Evolutionary conservation across 2,888 invertebrate species (phyloP).

Genomic region (Trachelus iudaicus): DNA sequence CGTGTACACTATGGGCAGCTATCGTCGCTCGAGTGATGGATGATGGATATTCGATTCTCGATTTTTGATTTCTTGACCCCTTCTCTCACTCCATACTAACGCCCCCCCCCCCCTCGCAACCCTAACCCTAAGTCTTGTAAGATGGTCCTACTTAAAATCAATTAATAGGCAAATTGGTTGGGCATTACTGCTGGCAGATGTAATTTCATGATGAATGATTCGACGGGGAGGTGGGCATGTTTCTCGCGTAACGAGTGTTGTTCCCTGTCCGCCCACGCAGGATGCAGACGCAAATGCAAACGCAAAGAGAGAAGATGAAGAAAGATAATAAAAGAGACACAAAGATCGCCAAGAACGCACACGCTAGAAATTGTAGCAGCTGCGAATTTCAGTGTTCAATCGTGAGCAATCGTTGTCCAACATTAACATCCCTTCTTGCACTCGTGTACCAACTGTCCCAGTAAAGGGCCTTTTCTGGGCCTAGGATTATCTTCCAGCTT

Average conservation of each 20-base stretch:
- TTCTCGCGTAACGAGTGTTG: constrained; percentile 33
- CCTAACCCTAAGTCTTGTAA: too few relatives aligned
- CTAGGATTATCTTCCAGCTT: too few relatives aligned
- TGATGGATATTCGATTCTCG: constrained; percentile 13
- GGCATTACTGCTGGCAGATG: constrained; percentile 34
- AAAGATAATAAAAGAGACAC: too few relatives aligned
- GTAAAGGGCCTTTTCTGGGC: too few relatives aligned
- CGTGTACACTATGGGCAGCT: constrained; percentile 18
- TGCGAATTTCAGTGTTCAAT: constrained; percentile 7
- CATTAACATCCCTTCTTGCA: too few relatives aligned
- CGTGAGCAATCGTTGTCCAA: too few relatives aligned
- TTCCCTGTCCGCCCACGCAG: constrained; percentile 38
- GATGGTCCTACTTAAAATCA: constrained; percentile 36
- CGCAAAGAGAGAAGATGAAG: too few relatives aligned
- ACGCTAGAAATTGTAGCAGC: constrained; percentile 3
- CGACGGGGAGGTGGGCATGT: constrained; percentile 6
- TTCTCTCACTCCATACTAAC: background rate
- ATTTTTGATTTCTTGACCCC: constrained; percentile 10
- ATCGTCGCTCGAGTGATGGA: constrained; percentile 20
- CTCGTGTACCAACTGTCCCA: too few relatives aligned
- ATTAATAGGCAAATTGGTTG: constrained; percentile 50
- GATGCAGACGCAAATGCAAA: constrained; percentile 14
- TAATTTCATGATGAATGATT: constrained; percentile 22
- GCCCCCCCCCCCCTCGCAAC: background rate
- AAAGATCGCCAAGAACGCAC: constrained; percentile 1